Base-by-base conservation (phyloP, 1,140 invertebrate species). In the Spodoptera litura region DNA sequence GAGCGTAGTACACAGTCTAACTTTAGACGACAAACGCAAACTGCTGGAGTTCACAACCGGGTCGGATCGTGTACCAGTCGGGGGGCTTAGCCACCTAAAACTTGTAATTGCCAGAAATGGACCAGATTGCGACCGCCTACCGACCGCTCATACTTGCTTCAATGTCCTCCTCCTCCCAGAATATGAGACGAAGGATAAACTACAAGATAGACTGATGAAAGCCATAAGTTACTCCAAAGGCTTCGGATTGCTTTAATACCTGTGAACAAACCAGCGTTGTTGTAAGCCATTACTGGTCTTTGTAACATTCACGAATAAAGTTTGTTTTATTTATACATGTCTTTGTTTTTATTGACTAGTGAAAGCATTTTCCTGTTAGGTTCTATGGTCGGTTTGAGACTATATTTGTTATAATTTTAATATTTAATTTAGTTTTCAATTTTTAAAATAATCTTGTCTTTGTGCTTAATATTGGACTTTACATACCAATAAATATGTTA, bases 11-110 rank as follows among this genome's bases (percentile, higher is more conserved):
- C 98, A 99, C 91, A 96, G 96, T 25, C 95, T 99, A 61, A 95
- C 96, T 0, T 83, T 97, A 2, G 97, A 98, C 85, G 96, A 98
- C 81, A 99, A 99, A 93, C 96, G 98, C 70, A 98, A 98, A 88
- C 96, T 99, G 77, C 95, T 99, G 56, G 97, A 99, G 86, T 99
- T 99, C 88, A 96, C 99, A 0, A 99, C 98, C 0, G 99, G 99
- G 52, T 98, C 98, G 73, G 98, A 99, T 94, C 95, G 99, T 77
- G 98, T 99, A 35, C 99, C 99, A 0, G 97, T 99, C 4, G 96
- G 98, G 13, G 99, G 99, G 0, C 96, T 99, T 83, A 98, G 98
- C 82, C 96, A 97, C 81, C 92, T 99, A 5, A 98, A 99, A 87
- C 96, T 99, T 84, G 95, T 98, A 1, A 97, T 98, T 58, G 97